Conservation (phyloP, 2,797 vertebrate genomes). For the Danionella dracula region DNA sequence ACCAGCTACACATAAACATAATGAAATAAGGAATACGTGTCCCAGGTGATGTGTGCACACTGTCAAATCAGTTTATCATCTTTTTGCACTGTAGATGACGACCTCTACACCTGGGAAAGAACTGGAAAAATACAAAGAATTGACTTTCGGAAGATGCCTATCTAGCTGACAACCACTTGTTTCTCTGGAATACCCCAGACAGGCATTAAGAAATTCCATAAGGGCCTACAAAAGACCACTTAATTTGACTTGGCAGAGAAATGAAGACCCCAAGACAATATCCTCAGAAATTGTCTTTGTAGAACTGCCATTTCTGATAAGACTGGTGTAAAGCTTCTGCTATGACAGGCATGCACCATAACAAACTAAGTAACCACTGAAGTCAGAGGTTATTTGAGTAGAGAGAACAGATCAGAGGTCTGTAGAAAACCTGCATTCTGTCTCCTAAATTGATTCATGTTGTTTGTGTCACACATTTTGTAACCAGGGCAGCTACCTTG, state of each 20-base stretch:
- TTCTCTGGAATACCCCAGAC: not conserved
- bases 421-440: not conserved
- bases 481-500: no score
- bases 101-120: slow-evolving; percentile 1
- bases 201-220: slow-evolving; percentile 17
- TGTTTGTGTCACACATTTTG: no score
- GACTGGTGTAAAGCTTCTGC: not conserved
- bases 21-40: slow-evolving; percentile 17
- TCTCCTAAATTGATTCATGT: no score
- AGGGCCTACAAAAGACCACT: slow-evolving; percentile 10
- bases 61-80: slow-evolving; percentile 33
- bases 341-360: slow-evolving; percentile 3
- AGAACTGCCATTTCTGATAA: slow-evolving; percentile 4
- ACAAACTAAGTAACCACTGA: not conserved
- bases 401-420: not conserved
- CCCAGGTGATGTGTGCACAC: not conserved
- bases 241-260: not conserved
- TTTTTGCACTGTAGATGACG: not conserved
- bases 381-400: not conserved
- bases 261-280: slow-evolving; percentile 2
- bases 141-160: slow-evolving; percentile 11
- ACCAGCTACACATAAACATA: not conserved
- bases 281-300: not conserved
- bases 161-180: slow-evolving; percentile 2
- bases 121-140: not conserved